phyloP scores from a whole-genome alignment of 1,140 invertebrate genomes.

The Nautilus pompilius region DNA sequence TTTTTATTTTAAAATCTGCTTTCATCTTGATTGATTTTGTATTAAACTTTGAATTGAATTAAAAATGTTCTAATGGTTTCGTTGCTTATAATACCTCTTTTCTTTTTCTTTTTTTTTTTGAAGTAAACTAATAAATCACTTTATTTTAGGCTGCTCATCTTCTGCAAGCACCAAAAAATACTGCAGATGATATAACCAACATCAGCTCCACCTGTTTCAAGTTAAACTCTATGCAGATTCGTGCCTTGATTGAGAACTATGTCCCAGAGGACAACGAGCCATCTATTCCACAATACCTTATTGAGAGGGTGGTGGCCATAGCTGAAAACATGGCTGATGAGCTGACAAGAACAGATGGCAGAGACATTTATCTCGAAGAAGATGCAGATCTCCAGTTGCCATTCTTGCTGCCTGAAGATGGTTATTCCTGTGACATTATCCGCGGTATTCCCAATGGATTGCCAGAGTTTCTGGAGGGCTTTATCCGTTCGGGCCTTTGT shows the following conservation, averaged over 20 bases:
- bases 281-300: constrained; percentile 55
- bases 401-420: constrained; percentile 92
- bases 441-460: constrained; percentile 82
- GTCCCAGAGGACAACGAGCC: constrained; percentile 68
- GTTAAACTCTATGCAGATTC: constrained; percentile 91
- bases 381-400: constrained; percentile 84
- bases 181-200: constrained; percentile 84
- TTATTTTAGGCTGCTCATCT: constrained; percentile 56
- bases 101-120: too few relatives aligned
- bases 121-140: too few relatives aligned
- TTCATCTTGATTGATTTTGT: too few relatives aligned
- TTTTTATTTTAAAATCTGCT: too few relatives aligned
- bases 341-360: constrained; percentile 81
- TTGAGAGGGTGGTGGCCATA: constrained; percentile 63
- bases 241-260: constrained; percentile 74
- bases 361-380: constrained; percentile 75
- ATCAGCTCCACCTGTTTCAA: constrained; percentile 95
- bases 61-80: too few relatives aligned
- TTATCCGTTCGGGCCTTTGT: constrained; percentile 81
- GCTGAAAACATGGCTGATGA: constrained; percentile 93
- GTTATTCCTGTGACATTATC: constrained; percentile 96
- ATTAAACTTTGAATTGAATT: too few relatives aligned
- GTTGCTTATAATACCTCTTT: too few relatives aligned
- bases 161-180: constrained; percentile 77
- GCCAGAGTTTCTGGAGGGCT: constrained; percentile 84